Conservation (phyloP, 2,113 vertebrate species). For the Tenebrosternarchus preto region DNA sequence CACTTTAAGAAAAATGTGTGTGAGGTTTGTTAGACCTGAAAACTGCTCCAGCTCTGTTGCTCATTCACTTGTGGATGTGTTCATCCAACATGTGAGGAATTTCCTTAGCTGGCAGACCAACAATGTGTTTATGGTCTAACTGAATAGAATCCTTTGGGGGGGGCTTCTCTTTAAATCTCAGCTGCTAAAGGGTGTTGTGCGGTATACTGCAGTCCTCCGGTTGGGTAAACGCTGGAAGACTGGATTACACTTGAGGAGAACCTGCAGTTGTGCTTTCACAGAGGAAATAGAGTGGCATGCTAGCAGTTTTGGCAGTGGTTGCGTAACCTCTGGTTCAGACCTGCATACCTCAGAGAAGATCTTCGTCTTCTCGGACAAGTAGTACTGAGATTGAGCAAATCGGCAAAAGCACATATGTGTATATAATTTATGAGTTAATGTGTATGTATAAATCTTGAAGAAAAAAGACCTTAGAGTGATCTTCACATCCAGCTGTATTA, state of each 20-base stretch:
- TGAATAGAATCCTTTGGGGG: neutral
- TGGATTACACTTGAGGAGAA: neutral
- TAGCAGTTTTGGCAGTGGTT: neutral
- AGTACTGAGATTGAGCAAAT: neutral
- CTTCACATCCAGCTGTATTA: too few relatives aligned
- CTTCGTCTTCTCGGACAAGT: neutral
- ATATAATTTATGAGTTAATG: neutral
- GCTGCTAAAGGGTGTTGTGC: slow-evolving; percentile 4
- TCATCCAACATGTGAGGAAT: neutral
- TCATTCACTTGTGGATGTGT: too few relatives aligned
- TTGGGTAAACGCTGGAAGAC: neutral
- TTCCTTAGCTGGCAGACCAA: neutral
- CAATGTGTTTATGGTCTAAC: neutral
- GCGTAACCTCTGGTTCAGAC: neutral
- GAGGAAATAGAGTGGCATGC: neutral
- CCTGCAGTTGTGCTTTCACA: neutral
- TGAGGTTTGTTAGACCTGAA: neutral
- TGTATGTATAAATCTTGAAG: too few relatives aligned
- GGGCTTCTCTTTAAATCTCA: neutral
- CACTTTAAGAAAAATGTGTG: neutral
- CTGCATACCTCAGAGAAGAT: neutral
- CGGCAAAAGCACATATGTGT: neutral
- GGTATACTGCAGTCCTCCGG: neutral
- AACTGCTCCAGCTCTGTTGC: neutral
- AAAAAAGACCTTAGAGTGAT: too few relatives aligned